Percentiles rank a stretch among this genome's conserved stretches.
These are phyloP conservation scores for Anisognathus igniventris DNA, from an alignment of 2,797 vertebrate species.

Conservation along the genomic window DNA sequence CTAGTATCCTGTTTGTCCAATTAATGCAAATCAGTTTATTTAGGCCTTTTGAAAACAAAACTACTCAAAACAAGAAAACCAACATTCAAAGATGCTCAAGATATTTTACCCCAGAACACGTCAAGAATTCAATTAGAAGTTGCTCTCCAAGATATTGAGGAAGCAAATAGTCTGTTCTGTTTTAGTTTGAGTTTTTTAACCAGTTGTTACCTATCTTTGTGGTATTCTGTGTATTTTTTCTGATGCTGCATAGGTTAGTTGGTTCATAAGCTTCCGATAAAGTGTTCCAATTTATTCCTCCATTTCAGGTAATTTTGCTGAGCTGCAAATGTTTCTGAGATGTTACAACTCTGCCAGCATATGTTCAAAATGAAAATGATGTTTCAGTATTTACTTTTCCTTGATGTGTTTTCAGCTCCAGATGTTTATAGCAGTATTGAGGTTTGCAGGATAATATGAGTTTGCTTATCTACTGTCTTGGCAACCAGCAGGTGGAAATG, in stretches of 20 bases:
- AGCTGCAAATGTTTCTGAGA: neutral
- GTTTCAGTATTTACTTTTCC: neutral
- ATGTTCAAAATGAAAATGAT: neutral
- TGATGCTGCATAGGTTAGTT: neutral
- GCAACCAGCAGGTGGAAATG: neutral
- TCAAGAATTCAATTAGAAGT: neutral
- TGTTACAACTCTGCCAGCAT: neutral
- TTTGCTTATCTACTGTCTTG: neutral
- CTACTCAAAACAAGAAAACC: neutral
- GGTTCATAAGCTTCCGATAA: neutral
- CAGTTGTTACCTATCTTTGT: neutral
- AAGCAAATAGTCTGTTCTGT: neutral
- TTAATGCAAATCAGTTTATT: conserved; percentile 23
- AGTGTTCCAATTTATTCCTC: neutral
- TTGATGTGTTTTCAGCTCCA: neutral
- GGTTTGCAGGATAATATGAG: neutral
- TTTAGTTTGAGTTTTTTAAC: neutral
- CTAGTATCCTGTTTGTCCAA: neutral
- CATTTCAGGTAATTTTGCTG: neutral
- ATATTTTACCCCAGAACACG: neutral
- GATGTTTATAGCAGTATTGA: neutral
- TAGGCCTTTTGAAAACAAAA: neutral
- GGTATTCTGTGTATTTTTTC: neutral
- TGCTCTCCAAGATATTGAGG: neutral
- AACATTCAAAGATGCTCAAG: neutral